phyloP scores from a whole-genome alignment of 2,888 invertebrate species.

The Peribatodes rhomboidaria region DNA sequence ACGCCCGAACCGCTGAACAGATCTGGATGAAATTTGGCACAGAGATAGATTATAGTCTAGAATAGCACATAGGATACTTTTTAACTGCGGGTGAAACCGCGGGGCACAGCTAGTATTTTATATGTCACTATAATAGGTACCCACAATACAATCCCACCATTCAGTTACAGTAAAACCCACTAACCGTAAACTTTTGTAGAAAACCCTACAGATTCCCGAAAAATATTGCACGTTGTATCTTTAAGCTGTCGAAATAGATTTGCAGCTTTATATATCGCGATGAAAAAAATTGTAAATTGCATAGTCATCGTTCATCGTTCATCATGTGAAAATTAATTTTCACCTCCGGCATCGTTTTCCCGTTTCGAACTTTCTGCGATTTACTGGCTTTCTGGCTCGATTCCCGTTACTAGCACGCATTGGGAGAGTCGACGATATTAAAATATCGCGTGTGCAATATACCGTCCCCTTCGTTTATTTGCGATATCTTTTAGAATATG shows the following conservation, averaged over 20 bases:
- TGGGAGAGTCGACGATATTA: slow-evolving; percentile 68
- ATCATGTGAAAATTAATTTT: slow-evolving; percentile 84
- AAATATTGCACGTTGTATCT: slow-evolving; percentile 11
- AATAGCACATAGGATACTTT: too few species aligned
- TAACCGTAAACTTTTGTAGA: background rate
- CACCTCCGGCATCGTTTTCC: slow-evolving; percentile 63
- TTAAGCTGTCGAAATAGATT: slow-evolving; percentile 51
- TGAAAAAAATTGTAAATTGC: slow-evolving; percentile 76
- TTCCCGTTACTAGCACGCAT: slow-evolving; percentile 52
- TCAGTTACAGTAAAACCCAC: background rate
- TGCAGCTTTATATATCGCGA: slow-evolving; percentile 41
- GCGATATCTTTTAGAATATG: slow-evolving; percentile 37
- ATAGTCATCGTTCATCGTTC: slow-evolving; percentile 82
- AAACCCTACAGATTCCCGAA: background rate
- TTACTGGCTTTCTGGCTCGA: slow-evolving; percentile 10
- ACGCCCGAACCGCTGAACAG: too few species aligned
- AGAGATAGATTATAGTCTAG: too few species aligned
- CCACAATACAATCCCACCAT: too few species aligned
- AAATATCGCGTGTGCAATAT: slow-evolving; percentile 52
- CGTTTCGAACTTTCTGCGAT: slow-evolving; percentile 49
- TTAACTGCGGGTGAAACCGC: too few species aligned
- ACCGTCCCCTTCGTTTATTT: slow-evolving; percentile 40
- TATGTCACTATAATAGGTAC: too few species aligned
- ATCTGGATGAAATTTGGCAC: too few species aligned
- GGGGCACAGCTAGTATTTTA: too few species aligned